Evolutionary conservation across 2,888 invertebrate genomes (phyloP).

Genomic region (Sussaba pulchella): DNA sequence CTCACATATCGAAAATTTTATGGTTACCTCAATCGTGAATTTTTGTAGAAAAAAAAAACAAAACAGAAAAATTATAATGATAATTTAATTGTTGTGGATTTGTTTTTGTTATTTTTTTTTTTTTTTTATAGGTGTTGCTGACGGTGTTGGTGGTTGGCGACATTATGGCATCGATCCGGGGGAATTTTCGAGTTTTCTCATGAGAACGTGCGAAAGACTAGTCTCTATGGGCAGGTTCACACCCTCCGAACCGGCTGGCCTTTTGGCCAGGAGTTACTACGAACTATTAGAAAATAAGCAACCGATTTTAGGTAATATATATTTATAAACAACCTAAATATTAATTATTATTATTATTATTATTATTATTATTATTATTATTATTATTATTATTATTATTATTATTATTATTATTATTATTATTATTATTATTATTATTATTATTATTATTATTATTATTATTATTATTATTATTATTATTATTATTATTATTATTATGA

Average conservation of each 20-base stretch:
- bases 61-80: not conserved
- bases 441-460: too few relatives aligned
- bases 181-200: conserved; percentile 96
- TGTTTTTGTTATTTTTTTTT: conserved; percentile 28
- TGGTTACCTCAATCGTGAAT: too few relatives aligned
- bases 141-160: conserved; percentile 99
- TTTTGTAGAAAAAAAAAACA: not conserved
- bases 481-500: too few relatives aligned
- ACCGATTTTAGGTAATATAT: conserved; percentile 91
- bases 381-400: too few relatives aligned
- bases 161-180: conserved; percentile 99
- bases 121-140: conserved; percentile 93
- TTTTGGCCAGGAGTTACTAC: conserved; percentile 96
- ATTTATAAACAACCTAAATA: too few relatives aligned
- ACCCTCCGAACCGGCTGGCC: conserved; percentile 93
- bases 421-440: too few relatives aligned
- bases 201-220: conserved; percentile 97
- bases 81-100: not conserved
- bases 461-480: too few relatives aligned
- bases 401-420: too few relatives aligned
- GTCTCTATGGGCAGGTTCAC: conserved; percentile 95
- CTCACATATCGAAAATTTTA: conserved; percentile 2
- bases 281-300: conserved; percentile 96
- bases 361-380: too few relatives aligned
- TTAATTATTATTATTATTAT: too few relatives aligned